Percentiles rank a stretch among this genome's conserved stretches.
These are phyloP conservation scores for Pantherophis alleghaniensis DNA, from an alignment of 2,797 vertebrate species.

Conservation along the genomic window DNA sequence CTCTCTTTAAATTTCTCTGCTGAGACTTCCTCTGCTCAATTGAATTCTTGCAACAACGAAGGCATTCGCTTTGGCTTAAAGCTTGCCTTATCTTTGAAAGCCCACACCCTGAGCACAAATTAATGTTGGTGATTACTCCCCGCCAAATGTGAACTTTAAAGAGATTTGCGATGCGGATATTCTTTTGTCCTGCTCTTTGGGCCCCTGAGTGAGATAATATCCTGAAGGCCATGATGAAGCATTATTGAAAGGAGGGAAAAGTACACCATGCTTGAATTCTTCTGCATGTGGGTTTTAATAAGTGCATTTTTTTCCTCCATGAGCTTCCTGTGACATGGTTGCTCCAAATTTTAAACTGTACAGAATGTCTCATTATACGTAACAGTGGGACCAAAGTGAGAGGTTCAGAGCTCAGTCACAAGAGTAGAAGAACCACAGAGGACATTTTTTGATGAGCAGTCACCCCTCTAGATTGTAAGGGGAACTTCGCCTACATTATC, in stretches of 20 bases:
- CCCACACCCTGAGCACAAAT: conserved; percentile 55
- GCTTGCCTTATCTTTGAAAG: conserved; percentile 39
- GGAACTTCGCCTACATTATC: background rate
- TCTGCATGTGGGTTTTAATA: conserved; percentile 55
- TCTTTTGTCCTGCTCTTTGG: conserved; percentile 54
- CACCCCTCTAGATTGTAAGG: background rate
- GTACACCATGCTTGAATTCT: conserved; percentile 50
- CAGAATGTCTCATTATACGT: conserved; percentile 43
- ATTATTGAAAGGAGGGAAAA: conserved; percentile 56
- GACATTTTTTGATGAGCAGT: background rate
- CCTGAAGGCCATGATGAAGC: conserved; percentile 48
- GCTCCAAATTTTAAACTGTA: conserved; percentile 33
- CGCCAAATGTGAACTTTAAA: conserved; percentile 60
- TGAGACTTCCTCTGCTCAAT: conserved; percentile 18
- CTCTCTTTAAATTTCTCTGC: background rate
- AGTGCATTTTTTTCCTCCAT: conserved; percentile 40
- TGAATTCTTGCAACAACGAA: conserved; percentile 44
- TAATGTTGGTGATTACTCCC: conserved; percentile 47
- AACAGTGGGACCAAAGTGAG: conserved; percentile 25
- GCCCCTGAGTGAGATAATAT: conserved; percentile 57
- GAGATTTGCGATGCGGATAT: conserved; percentile 53
- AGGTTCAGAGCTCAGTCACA: conserved; percentile 10
- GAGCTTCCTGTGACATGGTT: conserved; percentile 54
- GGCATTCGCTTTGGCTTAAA: conserved; percentile 39
- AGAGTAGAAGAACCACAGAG: background rate